Evolutionary conservation across 2,113 vertebrate genomes (phyloP).

Genomic region (Microcebus jonahi): DNA sequence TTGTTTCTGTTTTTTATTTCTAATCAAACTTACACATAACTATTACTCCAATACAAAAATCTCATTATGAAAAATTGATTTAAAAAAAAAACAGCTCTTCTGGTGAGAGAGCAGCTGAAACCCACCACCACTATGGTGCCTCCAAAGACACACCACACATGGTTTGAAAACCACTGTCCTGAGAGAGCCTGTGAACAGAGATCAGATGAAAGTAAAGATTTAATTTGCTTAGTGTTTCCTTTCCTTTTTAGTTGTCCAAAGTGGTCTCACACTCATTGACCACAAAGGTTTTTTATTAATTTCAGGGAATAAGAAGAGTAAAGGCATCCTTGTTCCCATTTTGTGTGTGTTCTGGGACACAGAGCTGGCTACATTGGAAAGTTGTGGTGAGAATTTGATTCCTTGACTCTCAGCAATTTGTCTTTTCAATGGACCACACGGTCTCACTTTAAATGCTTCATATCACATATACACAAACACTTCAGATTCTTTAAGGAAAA

Average conservation of each 20-base stretch:
- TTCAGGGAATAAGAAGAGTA: background rate
- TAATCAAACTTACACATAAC: background rate
- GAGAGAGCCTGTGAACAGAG: background rate
- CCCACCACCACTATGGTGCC: rapidly evolving
- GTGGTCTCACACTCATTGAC: background rate
- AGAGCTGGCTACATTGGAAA: background rate
- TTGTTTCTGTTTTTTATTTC: background rate
- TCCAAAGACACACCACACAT: background rate
- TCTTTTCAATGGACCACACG: background rate
- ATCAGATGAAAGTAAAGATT: background rate
- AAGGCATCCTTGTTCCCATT: background rate
- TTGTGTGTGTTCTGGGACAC: rapidly evolving
- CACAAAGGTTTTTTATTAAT: background rate
- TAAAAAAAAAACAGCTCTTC: background rate
- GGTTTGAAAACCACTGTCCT: background rate
- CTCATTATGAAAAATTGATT: background rate
- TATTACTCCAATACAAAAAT: background rate
- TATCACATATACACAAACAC: background rate
- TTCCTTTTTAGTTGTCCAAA: background rate
- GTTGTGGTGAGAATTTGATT: background rate
- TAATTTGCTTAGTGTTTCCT: background rate
- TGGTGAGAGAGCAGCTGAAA: background rate
- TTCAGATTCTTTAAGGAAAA: background rate
- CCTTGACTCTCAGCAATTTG: rapidly evolving
- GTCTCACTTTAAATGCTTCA: background rate